Evolutionary conservation across 1,140 invertebrate genomes (phyloP).

Genomic region (Leptoteleia sp.): DNA sequence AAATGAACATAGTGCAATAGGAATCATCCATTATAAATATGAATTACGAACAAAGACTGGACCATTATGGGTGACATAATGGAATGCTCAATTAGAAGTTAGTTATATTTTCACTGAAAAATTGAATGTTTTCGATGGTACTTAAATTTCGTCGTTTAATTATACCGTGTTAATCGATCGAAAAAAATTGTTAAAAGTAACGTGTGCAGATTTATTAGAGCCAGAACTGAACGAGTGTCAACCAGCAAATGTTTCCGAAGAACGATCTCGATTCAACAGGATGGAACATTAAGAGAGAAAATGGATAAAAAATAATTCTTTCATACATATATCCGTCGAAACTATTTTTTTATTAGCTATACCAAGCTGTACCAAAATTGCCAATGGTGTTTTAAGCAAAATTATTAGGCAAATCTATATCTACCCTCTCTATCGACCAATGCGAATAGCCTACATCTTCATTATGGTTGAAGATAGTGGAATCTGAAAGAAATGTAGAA

Average conservation of each 20-base stretch:
- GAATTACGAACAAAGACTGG: constrained; percentile 31
- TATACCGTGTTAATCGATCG: constrained; percentile 20
- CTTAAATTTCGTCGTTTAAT: constrained; percentile 26
- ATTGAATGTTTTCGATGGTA: constrained; percentile 30
- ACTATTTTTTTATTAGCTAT: too few species aligned
- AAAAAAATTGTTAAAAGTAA: constrained; percentile 19
- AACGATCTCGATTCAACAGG: background rate
- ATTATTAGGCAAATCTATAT: constrained; percentile 7
- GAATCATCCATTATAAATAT: constrained; percentile 14
- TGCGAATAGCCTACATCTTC: constrained; percentile 29
- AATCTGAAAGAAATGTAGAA: constrained; percentile 24
- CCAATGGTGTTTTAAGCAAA: background rate
- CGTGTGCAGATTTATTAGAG: background rate
- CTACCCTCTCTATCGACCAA: constrained; percentile 3
- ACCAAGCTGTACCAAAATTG: too few species aligned
- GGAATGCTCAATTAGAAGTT: constrained; percentile 42
- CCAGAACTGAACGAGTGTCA: background rate
- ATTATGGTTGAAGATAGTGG: constrained; percentile 21
- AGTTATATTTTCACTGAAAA: constrained; percentile 33
- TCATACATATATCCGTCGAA: too few species aligned
- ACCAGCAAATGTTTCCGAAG: background rate
- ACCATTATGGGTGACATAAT: constrained; percentile 43
- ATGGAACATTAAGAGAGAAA: too few species aligned
- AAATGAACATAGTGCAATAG: constrained; percentile 9
- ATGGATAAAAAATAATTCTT: too few species aligned